A percentile compares a stretch with the other conserved stretches of the same genome.
These are phyloP conservation scores for Donacobius atricapilla DNA, from an alignment of 2,113 vertebrate species.

Conservation along the genomic window DNA sequence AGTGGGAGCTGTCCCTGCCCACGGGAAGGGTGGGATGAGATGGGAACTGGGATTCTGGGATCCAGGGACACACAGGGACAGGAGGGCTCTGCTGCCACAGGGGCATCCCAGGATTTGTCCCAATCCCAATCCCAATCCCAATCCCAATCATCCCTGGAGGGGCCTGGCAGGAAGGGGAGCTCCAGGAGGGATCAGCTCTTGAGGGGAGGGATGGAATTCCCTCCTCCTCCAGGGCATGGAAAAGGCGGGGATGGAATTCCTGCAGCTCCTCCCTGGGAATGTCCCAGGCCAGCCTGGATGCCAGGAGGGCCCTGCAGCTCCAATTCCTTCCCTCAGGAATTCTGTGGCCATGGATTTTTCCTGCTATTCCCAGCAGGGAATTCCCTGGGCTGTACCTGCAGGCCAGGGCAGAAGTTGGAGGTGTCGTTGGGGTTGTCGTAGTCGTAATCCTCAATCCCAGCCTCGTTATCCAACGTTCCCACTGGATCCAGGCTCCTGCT, in stretches of 20 bases:
- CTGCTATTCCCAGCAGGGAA: background rate
- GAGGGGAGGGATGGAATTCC: background rate
- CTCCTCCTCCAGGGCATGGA: no score
- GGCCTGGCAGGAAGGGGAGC: background rate
- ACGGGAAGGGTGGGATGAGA: background rate
- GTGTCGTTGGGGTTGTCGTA: constrained; percentile 92
- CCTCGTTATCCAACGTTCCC: constrained; percentile 69
- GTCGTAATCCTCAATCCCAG: constrained; percentile 85
- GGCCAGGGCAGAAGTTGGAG: constrained; percentile 88
- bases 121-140: background rate
- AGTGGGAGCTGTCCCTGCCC: background rate
- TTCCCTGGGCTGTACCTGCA: constrained; percentile 48
- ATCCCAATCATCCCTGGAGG: background rate
- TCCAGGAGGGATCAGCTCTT: background rate
- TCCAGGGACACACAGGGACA: background rate
- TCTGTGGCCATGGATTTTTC: background rate
- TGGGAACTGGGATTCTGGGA: background rate
- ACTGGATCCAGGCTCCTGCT: constrained; percentile 14
- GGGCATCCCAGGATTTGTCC: background rate
- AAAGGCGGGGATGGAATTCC: no score
- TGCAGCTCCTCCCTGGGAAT: background rate
- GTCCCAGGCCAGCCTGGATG: background rate
- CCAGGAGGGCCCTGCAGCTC: background rate
- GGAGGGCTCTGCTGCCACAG: background rate
- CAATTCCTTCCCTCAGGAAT: background rate